Evolutionary conservation across 1,140 invertebrate species (phyloP), one percentile per base, ranked within the genome.

Genomic region (Penaeus indicus): DNA sequence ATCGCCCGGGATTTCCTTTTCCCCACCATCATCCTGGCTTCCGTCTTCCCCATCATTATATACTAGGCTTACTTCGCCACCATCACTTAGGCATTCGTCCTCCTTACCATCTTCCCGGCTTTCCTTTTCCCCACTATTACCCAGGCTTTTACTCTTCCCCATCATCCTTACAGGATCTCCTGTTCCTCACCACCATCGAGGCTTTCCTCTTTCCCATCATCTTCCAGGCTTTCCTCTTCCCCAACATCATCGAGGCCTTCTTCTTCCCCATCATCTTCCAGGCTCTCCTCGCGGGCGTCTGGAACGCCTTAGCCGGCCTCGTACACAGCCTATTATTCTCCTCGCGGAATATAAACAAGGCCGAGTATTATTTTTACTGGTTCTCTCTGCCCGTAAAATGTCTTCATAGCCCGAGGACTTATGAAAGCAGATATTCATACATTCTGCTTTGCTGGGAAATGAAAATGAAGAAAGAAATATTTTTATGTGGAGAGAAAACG

Each of bases 381-480:
- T 87, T 81, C 78, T 64, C 63, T 22, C 85, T 22, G 85, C 62
- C 85, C 85, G 78, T 87, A 87, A 87, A 87, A 87, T 87, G 85
- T 87, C 85, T 75, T 72, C 85, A 81, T 82, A 61, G 85, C 85
- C 47, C 25, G 22, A 38, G 78, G 85, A 87, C 85, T 87, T 87
- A 87, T 87, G 79, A 87, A 87, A 82, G 78, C 85, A 72, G 85
- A 82, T 87, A 87, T 87, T 87, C 85, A 87, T 87, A 87, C 85
- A 38, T 87, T 87, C 85, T 87, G 78, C 85, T 87, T 87, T 87
- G 79, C 77, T 72, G 27, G 27, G 64, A 60, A 81, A 82, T 81
- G 85, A 87, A 72, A 87, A 87, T 87, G 85, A 87, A 87, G 85
- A 81, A 81, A 87, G 85, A 72, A 82, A 82, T 82, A 87, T 82